These are phyloP conservation scores for Endomychus coccineus DNA, from an alignment of 2,888 invertebrate species.

Conservation along the genomic window DNA sequence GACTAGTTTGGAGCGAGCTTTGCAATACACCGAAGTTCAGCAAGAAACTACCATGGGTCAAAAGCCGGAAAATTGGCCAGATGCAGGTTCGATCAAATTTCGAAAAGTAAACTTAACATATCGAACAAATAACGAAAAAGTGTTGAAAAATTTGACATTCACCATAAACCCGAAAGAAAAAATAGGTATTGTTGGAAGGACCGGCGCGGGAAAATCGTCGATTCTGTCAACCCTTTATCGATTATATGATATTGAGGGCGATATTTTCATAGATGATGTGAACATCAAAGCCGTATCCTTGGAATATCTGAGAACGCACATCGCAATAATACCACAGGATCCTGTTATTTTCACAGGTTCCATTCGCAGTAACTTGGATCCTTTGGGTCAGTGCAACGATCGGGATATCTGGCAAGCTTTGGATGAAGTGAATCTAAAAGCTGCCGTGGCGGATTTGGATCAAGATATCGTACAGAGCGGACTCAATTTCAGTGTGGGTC, in stretches of 20 bases:
- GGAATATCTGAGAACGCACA: constrained; percentile 11
- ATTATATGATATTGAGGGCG: constrained; percentile 46
- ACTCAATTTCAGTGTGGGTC: constrained; percentile 47
- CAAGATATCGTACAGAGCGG: constrained; percentile 17
- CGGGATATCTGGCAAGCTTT: constrained; percentile 11
- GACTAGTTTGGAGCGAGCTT: constrained; percentile 78
- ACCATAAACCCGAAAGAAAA: constrained; percentile 38
- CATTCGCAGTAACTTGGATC: constrained; percentile 11
- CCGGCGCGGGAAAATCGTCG: constrained; percentile 64
- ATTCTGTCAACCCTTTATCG: constrained; percentile 61
- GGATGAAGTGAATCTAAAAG: constrained; percentile 8
- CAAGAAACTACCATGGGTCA: constrained; percentile 29
- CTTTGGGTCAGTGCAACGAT: constrained; percentile 4
- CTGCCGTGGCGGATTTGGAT: constrained; percentile 7
- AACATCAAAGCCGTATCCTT: constrained; percentile 30
- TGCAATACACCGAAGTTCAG: constrained; percentile 41
- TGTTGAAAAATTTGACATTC: constrained; percentile 50
- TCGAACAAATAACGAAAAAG: constrained; percentile 47
- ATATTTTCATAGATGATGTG: constrained; percentile 50
- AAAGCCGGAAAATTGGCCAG: constrained; percentile 64
- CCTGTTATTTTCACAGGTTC: constrained; percentile 13
- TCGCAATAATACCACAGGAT: constrained; percentile 14
- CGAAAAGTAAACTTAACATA: constrained; percentile 57
- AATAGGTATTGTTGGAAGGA: constrained; percentile 61
- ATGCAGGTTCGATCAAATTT: constrained; percentile 58